Percentiles rank a stretch among this genome's conserved stretches.
Evolutionary conservation across 2,113 vertebrate genomes (phyloP).

Genomic region (cat (Felis catus)): F.catus_Fca126_mat1.0 CM031419.1:184092001-184092500

Average conservation of each 20-base stretch:
- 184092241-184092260: not conserved
- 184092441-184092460: not conserved
- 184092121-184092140: not conserved
- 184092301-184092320: not conserved
- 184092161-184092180: not conserved
- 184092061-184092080: not conserved
- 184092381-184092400: not conserved
- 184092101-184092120: not conserved
- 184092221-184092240: not conserved
- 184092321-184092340: not conserved
- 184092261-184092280: not conserved
- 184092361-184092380: not conserved
- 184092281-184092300: not conserved
- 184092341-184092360: not conserved
- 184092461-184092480: not conserved
- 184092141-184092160: not conserved
- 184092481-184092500: not conserved
- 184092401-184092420: not conserved
- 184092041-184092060: not conserved
- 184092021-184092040: not conserved
- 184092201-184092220: not conserved
- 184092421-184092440: not conserved
- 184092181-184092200: not conserved
- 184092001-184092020: not conserved
- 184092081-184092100: not conserved